Percentiles rank a stretch among this genome's conserved stretches.
phyloP scores from a whole-genome alignment of 2,797 vertebrate species.

The Lerista edwardsae region DNA sequence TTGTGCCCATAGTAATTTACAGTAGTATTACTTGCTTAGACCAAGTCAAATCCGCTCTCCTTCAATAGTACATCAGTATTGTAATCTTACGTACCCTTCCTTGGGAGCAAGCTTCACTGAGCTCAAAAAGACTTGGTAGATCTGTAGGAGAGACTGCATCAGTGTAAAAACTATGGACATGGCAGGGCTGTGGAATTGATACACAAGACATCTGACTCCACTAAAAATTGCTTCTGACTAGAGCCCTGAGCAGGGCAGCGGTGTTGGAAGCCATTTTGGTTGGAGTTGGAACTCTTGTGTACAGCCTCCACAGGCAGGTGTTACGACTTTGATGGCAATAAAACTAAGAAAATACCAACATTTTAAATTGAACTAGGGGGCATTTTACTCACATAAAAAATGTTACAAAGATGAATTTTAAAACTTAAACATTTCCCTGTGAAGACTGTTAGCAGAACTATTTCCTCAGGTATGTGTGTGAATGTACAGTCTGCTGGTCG shows the following conservation, averaged over 20 bases:
- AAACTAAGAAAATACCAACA: background rate
- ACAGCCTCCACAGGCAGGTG: background rate
- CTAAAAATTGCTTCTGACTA: no score
- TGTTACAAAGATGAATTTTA: background rate
- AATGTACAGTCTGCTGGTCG: no score
- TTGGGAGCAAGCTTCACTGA: background rate
- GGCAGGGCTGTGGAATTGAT: no score
- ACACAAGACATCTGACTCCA: no score
- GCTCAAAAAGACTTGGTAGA: background rate
- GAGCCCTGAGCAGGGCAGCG: no score
- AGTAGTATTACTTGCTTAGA: background rate
- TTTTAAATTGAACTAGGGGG: background rate
- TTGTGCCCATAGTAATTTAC: no score
- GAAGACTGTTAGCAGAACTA: background rate
- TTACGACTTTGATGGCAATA: background rate
- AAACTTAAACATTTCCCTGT: background rate
- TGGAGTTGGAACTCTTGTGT: no score
- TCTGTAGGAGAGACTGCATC: background rate
- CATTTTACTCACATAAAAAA: background rate
- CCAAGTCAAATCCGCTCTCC: background rate
- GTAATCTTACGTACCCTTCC: background rate
- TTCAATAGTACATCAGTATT: background rate
- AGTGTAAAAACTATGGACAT: background rate
- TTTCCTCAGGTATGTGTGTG: background rate
- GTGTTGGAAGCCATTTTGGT: no score